These are phyloP conservation scores for Geodia barretti DNA, from an alignment of 37 sponge, comb jelly and placozoan genomes.

Conservation along the genomic window DNA sequence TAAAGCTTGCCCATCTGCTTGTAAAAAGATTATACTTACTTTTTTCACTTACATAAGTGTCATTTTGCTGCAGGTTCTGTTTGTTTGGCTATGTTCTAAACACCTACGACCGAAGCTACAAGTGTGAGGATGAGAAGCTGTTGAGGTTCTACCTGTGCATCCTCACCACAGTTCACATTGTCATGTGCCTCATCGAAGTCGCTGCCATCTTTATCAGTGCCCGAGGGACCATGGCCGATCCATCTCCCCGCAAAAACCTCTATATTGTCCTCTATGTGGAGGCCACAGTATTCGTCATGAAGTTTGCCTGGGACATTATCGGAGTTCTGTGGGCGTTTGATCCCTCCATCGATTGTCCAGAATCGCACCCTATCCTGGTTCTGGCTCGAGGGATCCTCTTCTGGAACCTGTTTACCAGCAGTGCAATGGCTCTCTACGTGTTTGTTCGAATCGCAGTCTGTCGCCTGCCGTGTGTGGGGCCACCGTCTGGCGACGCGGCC, in stretches of 20 bases:
- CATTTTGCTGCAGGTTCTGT: slow-evolving; percentile 34
- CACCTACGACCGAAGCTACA: slow-evolving; percentile 15
- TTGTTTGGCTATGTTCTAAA: slow-evolving; percentile 31
- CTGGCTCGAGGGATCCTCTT: slow-evolving; percentile 40
- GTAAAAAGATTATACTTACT: too few relatives aligned
- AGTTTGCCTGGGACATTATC: slow-evolving; percentile 66
- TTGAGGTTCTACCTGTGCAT: slow-evolving; percentile 58
- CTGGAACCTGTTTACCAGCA: slow-evolving; percentile 52
- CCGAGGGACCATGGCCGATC: slow-evolving; percentile 65
- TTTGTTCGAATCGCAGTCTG: slow-evolving; percentile 50
- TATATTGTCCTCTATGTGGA: slow-evolving; percentile 45
- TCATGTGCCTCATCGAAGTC: slow-evolving; percentile 33
- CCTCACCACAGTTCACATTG: slow-evolving; percentile 39
- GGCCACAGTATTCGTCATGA: slow-evolving; percentile 22
- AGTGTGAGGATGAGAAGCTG: slow-evolving; percentile 46
- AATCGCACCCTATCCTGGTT: slow-evolving; percentile 20
- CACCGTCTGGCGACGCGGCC: slow-evolving; percentile 26
- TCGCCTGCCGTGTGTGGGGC: slow-evolving; percentile 20
- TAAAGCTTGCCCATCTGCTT: too few relatives aligned
- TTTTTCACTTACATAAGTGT: too few relatives aligned
- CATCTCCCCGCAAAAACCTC: slow-evolving; percentile 53
- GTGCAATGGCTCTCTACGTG: slow-evolving; percentile 31
- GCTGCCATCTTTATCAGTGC: slow-evolving; percentile 41
- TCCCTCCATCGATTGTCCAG: slow-evolving; percentile 53
- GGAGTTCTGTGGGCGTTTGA: slow-evolving; percentile 78